Evolutionary conservation across 2,797 vertebrate genomes (phyloP).

Genomic region (Tapirus indicus): DNA sequence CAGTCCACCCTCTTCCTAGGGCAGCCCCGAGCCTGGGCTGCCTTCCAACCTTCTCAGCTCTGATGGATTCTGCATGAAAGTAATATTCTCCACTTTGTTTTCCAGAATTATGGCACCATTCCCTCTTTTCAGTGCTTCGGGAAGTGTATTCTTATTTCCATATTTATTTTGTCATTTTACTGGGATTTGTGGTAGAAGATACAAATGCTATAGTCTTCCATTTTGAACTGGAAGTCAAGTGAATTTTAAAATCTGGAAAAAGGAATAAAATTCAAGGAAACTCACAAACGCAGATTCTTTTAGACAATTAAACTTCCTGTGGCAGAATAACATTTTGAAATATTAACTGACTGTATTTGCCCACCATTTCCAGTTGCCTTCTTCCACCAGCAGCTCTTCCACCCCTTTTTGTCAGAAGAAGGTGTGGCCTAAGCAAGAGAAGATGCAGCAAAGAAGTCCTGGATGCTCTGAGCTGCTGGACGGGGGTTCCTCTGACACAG

Average conservation of each 20-base stretch:
- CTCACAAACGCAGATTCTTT: not conserved
- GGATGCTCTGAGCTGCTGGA: rapidly evolving
- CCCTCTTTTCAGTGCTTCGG: not conserved
- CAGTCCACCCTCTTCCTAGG: no score
- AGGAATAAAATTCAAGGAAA: not conserved
- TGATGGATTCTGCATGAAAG: rapidly evolving
- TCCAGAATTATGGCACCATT: rapidly evolving
- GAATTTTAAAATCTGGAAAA: not conserved
- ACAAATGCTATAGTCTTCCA: not conserved
- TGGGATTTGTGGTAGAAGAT: not conserved
- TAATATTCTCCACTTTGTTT: not conserved
- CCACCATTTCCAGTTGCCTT: not conserved
- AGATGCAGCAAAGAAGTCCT: no score
- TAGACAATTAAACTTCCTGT: not conserved
- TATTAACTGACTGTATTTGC: rapidly evolving
- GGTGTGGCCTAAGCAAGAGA: not conserved
- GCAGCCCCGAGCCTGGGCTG: not conserved
- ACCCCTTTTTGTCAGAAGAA: not conserved
- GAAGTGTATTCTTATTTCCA: not conserved
- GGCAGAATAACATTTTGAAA: not conserved
- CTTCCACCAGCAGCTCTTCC: not conserved
- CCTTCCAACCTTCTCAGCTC: not conserved
- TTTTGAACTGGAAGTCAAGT: not conserved
- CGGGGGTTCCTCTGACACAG: not conserved
- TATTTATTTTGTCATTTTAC: not conserved